phyloP scores from a whole-genome alignment of 2,797 vertebrate genomes.

The Lophotriccus pileatus region DNA sequence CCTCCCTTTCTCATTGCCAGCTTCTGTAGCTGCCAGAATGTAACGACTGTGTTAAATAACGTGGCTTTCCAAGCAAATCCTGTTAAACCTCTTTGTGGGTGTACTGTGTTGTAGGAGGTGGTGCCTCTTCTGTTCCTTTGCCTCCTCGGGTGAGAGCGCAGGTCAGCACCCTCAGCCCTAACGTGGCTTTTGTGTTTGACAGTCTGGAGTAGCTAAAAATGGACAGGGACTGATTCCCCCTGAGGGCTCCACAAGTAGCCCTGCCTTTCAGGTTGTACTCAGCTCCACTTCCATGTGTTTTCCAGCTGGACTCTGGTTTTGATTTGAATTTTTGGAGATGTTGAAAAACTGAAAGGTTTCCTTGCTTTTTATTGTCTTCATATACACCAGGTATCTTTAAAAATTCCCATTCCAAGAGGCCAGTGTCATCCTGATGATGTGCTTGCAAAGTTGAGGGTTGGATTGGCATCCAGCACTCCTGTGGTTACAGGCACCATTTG shows the following conservation, averaged over 20 bases:
- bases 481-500: background rate
- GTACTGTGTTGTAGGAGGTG: background rate
- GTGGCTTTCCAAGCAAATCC: background rate
- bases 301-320: background rate
- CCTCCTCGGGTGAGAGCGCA: background rate
- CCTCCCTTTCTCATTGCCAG: background rate
- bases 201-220: background rate
- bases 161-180: background rate
- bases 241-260: background rate
- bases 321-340: background rate
- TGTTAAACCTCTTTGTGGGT: background rate
- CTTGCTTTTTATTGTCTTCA: background rate
- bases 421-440: fast-evolving
- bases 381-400: fast-evolving
- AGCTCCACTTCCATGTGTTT: fast-evolving
- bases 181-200: background rate
- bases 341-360: background rate
- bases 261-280: background rate
- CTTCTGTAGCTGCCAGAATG: background rate
- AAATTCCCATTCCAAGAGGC: background rate
- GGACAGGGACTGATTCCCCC: background rate
- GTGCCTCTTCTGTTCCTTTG: background rate
- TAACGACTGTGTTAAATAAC: fast-evolving
- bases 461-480: background rate
- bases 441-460: fast-evolving